A percentile compares a stretch with the other conserved stretches of the same genome.
Conservation (phyloP, 2,113 vertebrate species). For the Mugil cephalus region DNA sequence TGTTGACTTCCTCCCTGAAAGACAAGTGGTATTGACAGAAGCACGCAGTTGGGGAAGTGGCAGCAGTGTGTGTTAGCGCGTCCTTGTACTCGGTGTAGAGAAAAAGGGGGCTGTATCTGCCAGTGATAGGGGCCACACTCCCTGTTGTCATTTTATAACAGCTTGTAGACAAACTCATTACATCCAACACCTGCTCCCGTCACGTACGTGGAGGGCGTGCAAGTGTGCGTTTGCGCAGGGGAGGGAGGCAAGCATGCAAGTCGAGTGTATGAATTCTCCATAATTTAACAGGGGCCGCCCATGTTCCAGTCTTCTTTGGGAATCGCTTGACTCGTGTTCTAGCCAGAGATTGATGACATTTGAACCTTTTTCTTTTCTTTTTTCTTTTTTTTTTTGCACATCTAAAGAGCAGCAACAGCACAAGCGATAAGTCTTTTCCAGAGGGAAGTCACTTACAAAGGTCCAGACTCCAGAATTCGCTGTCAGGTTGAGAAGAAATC, state of each 20-base stretch:
- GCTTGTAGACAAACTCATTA: conserved; percentile 78
- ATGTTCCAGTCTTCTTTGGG: conserved; percentile 18
- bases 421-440: conserved; percentile 5
- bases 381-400: neutral
- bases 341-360: neutral
- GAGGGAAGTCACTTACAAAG: conserved; percentile 22
- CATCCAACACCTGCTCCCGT: conserved; percentile 70
- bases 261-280: conserved; percentile 48
- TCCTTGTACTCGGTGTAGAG: conserved; percentile 17
- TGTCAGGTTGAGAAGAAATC: conserved; percentile 42
- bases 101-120: conserved; percentile 43
- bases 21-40: conserved; percentile 57
- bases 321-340: conserved; percentile 9
- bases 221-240: conserved; percentile 19
- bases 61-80: conserved; percentile 34
- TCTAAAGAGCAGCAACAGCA: conserved; percentile 25
- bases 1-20: conserved; percentile 50
- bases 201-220: conserved; percentile 36
- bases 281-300: conserved; percentile 51
- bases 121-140: conserved; percentile 63
- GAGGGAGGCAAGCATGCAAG: conserved; percentile 39
- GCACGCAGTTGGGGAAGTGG: conserved; percentile 35
- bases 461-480: conserved; percentile 22
- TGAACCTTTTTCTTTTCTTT: conserved; percentile 1
- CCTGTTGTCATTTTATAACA: conserved; percentile 74